Evolutionary conservation across 1,140 invertebrate species (phyloP), one percentile per base, ranked within the genome.

Genomic region (Drosophila mauritiana): DNA sequence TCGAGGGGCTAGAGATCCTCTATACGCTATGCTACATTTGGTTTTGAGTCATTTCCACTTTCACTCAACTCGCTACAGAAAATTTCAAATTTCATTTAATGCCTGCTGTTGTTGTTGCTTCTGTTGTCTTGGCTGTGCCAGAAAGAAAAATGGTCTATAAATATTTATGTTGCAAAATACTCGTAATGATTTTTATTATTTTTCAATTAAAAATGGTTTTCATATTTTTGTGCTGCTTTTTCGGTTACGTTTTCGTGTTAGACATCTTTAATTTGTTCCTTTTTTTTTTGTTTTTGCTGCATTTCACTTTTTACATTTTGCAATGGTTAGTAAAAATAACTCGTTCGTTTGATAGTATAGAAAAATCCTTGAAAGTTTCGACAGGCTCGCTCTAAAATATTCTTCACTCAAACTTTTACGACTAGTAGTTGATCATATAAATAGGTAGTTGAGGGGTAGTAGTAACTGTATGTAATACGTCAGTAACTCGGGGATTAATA

Each of bases 151-250:
- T 88, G 80, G 62, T 84, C 77, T 88, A 84, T 80, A 89, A 73
- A 88, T 88, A 88, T 88, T 79, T 80, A 80, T 84, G 63, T 89
- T 88, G 84, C 84, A 89, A 88, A 88, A 89, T 89, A 88, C 76
- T 89, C 89, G 84, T 80, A 84, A 88, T 89, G 89, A 67, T 77
- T 82, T 84, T 85, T 82, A 80, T 78, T 77, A 61, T 84, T 73
- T 84, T 84, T 78, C 67, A 73, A 82, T 77, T 83, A 46, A 77
- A 78, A 67, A 89, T 73, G 70, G 46, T 62, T 83, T 82, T 34
- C 13, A 56, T 61, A 46, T 54, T 42, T 75, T 62, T 43, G 43
- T 22, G 17, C 3, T 55, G 56, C 15, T 43, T 67, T 65, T 65
- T 65, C 46, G 54, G 63, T 77, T 69, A 69, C 22, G 27, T 56